Evolutionary conservation across 2,888 invertebrate genomes (phyloP).

Genomic region (Nephrotoma flavescens): DNA sequence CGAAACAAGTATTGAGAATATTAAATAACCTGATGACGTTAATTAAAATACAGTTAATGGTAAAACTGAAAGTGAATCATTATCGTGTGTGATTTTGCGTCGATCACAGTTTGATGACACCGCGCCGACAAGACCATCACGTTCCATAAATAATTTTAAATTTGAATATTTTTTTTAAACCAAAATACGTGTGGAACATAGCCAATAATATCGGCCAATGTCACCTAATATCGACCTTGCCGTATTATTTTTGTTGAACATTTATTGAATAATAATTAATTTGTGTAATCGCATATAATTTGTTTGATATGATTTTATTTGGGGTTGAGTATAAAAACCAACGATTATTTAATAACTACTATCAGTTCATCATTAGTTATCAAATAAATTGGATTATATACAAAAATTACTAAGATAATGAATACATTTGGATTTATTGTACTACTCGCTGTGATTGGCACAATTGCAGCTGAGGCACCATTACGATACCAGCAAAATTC

Average conservation of each 20-base stretch:
- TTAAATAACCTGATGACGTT: background rate
- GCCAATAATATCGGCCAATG: conserved; percentile 4
- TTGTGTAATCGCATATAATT: background rate
- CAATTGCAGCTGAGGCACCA: background rate
- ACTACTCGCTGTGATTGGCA: background rate
- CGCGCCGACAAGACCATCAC: background rate
- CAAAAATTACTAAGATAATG: background rate
- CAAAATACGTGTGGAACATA: background rate
- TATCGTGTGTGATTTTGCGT: background rate
- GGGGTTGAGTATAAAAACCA: background rate
- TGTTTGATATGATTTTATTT: background rate
- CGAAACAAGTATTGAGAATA: background rate
- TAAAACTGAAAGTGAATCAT: background rate
- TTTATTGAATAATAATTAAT: background rate
- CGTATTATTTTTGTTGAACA: background rate
- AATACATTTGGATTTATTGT: conserved; percentile 5
- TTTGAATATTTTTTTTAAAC: background rate
- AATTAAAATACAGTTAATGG: background rate
- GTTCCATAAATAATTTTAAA: background rate
- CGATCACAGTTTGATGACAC: background rate
- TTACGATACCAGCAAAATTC: conserved; percentile 25
- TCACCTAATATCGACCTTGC: conserved; percentile 2
- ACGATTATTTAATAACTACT: background rate
- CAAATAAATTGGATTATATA: background rate
- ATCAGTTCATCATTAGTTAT: background rate